These are phyloP conservation scores for Monopis laevigella DNA, from an alignment of 2,888 invertebrate species.

Conservation along the genomic window DNA sequence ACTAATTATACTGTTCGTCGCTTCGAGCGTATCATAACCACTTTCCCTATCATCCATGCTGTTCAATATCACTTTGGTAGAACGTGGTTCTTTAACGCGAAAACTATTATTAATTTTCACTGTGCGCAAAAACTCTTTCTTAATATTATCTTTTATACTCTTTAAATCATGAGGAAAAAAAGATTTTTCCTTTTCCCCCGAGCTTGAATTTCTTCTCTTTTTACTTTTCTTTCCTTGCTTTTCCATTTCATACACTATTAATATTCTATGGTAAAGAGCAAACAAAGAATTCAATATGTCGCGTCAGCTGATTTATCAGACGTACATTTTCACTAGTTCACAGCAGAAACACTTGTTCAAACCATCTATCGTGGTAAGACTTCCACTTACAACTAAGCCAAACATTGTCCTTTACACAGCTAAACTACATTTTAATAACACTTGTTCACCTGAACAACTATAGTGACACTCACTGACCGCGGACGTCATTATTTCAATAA, in stretches of 20 bases:
- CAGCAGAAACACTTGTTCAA: conserved; percentile 1
- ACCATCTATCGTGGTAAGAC: too few species aligned
- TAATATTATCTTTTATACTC: conserved; percentile 47
- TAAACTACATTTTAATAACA: too few species aligned
- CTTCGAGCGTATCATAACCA: conserved; percentile 24
- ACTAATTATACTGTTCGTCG: neutral
- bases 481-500: too few species aligned
- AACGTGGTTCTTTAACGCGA: conserved; percentile 44
- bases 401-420: too few species aligned
- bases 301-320: neutral
- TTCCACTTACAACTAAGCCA: too few species aligned
- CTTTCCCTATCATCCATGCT: conserved; percentile 35
- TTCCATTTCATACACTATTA: neutral
- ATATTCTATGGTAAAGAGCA: neutral
- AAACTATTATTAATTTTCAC: conserved; percentile 57
- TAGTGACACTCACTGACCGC: too few species aligned
- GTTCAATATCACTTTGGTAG: conserved; percentile 45
- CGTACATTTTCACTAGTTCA: neutral
- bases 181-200: conserved; percentile 34
- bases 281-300: neutral
- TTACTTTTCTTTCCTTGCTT: conserved; percentile 28
- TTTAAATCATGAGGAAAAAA: conserved; percentile 43
- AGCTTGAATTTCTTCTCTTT: conserved; percentile 37
- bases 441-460: too few species aligned
- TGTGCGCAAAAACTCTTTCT: conserved; percentile 49